phyloP scores from a whole-genome alignment of 2,797 vertebrate genomes.

The Oophaga sylvatica region DNA sequence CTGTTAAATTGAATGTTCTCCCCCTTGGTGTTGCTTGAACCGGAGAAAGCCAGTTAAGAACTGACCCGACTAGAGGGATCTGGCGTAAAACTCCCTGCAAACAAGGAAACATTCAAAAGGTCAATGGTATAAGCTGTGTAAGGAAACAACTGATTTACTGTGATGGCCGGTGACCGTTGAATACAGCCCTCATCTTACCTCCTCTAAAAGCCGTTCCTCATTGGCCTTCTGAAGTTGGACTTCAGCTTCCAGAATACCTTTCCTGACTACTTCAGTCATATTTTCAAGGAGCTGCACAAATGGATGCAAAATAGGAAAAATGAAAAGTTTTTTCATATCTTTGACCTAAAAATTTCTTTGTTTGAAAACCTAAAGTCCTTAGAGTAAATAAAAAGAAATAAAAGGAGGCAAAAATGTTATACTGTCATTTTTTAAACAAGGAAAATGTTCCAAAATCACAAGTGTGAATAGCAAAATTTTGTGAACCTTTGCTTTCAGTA shows the following conservation, averaged over 20 bases:
- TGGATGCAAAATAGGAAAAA: constrained; percentile 2
- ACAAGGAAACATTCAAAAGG: constrained; percentile 46
- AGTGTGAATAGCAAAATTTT: too few relatives aligned
- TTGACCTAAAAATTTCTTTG: too few relatives aligned
- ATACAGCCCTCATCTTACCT: constrained; percentile 75
- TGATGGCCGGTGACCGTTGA: neutral
- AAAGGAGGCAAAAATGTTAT: too few relatives aligned
- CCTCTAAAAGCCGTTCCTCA: constrained; percentile 90
- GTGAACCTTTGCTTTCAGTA: too few relatives aligned
- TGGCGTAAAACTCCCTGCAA: constrained; percentile 90
- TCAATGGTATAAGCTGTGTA: neutral
- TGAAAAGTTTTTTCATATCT: neutral
- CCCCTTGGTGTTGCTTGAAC: constrained; percentile 88
- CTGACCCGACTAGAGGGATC: constrained; percentile 90
- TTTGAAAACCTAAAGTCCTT: too few relatives aligned
- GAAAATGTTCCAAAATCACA: too few relatives aligned
- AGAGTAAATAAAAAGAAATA: too few relatives aligned
- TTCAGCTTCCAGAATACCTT: constrained; percentile 94
- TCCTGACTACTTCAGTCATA: constrained; percentile 95
- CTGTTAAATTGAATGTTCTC: constrained; percentile 90
- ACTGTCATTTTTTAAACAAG: too few relatives aligned
- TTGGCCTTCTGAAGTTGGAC: constrained; percentile 88
- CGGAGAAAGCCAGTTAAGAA: constrained; percentile 97
- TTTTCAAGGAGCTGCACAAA: constrained; percentile 88
- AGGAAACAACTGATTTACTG: neutral